These are phyloP conservation scores for Drosophila affinis DNA, from an alignment of 2,888 invertebrate genomes.

Conservation along the genomic window DNA sequence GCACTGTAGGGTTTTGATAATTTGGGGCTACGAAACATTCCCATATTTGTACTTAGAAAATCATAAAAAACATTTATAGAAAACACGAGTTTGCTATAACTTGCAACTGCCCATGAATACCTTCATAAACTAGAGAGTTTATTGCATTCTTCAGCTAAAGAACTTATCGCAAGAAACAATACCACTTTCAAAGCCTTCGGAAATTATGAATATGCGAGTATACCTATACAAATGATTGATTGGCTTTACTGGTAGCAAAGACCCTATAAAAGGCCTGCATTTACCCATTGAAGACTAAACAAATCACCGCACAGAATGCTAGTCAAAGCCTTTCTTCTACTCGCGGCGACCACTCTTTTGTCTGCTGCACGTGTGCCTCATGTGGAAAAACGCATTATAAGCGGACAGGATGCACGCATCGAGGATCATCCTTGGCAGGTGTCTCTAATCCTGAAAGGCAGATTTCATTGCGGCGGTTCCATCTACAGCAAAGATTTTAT, in stretches of 20 bases:
- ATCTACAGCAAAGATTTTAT: slow-evolving; percentile 2
- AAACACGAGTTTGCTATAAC: no score
- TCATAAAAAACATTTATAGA: no score
- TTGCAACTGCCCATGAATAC: not conserved
- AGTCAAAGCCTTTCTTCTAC: not conserved
- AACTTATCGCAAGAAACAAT: not conserved
- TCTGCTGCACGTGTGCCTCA: not conserved
- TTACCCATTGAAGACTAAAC: not conserved
- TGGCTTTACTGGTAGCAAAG: not conserved
- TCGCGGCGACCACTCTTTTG: not conserved
- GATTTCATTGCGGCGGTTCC: not conserved
- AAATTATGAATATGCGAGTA: no score
- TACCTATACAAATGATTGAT: no score
- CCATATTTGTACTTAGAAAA: not conserved
- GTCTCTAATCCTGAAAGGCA: not conserved
- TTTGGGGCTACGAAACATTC: no score
- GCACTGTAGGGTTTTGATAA: no score
- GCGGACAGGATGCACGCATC: slow-evolving; percentile 6
- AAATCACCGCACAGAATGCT: not conserved
- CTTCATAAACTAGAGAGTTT: not conserved
- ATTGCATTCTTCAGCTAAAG: not conserved
- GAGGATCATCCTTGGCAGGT: slow-evolving; percentile 1
- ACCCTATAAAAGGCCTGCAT: not conserved
- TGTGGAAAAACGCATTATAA: not conserved
- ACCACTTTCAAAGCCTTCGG: not conserved